Evolutionary conservation across 37 sponge, comb jelly and placozoan species (phyloP).

Genomic region (Hexactinellida sp.): DNA sequence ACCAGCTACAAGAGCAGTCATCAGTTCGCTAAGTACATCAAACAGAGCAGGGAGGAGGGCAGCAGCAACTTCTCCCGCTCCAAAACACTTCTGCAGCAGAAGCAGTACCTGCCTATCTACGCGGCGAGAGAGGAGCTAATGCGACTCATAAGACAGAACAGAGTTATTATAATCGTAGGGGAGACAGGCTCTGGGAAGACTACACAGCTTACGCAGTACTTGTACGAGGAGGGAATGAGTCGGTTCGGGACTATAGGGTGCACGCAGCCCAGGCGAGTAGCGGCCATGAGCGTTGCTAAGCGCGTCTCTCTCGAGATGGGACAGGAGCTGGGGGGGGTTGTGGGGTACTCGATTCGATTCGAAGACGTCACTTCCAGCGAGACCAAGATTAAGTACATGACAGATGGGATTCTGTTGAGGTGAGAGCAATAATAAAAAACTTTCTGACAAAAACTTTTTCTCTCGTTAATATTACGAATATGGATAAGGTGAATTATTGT

Average conservation of each 20-base stretch:
- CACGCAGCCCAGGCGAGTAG: constrained; percentile 97
- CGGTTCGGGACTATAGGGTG: constrained; percentile 90
- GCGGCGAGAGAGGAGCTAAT: constrained; percentile 75
- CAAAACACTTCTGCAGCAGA: constrained; percentile 79
- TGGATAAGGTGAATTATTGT: neutral
- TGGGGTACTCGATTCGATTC: constrained; percentile 95
- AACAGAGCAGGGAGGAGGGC: constrained; percentile 49
- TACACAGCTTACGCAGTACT: constrained; percentile 97
- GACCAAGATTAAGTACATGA: constrained; percentile 98
- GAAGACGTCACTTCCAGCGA: constrained; percentile 94
- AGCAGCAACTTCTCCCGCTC: constrained; percentile 77
- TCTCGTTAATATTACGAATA: neutral
- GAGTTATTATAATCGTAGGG: constrained; percentile 88
- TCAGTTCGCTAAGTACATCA: constrained; percentile 84
- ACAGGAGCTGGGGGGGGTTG: constrained; percentile 73
- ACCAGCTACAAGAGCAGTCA: constrained; percentile 76
- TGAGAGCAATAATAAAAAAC: neutral
- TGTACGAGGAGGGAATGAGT: constrained; percentile 88
- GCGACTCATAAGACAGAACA: constrained; percentile 80
- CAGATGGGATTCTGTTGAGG: constrained; percentile 93
- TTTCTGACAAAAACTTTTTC: neutral
- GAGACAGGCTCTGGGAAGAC: constrained; percentile 99
- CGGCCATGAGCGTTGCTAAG: constrained; percentile 99
- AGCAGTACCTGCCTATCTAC: constrained; percentile 89
- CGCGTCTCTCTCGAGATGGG: constrained; percentile 88